phyloP scores from a whole-genome alignment of 2,888 invertebrate species.

The Heliconius hortense region DNA sequence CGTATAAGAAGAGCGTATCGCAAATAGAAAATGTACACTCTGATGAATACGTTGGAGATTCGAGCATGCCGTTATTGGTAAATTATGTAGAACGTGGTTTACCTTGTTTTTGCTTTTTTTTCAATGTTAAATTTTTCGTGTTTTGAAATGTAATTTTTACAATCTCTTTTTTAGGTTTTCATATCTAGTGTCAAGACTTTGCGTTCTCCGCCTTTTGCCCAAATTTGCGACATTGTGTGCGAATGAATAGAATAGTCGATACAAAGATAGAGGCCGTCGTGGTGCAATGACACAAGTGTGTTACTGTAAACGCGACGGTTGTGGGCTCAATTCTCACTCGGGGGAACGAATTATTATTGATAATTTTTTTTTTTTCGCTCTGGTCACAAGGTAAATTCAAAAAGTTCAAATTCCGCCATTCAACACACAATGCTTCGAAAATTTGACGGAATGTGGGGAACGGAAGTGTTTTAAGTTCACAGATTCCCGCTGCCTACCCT shows the following conservation, averaged over 20 bases:
- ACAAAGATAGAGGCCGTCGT: no score
- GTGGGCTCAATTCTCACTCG: no score
- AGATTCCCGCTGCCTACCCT: neutral
- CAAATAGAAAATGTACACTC: slow-evolving; percentile 63
- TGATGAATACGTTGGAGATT: slow-evolving; percentile 33
- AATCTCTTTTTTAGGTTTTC: neutral
- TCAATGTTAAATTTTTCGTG: neutral
- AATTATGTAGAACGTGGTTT: slow-evolving; percentile 30
- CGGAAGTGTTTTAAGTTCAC: neutral
- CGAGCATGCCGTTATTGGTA: slow-evolving; percentile 32
- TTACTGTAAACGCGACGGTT: no score
- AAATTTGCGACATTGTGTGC: no score
- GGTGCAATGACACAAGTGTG: no score
- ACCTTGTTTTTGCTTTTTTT: slow-evolving; percentile 1
- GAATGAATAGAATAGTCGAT: no score
- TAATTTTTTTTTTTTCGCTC: no score
- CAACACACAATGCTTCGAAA: no score
- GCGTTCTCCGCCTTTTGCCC: no score
- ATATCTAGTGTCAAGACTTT: neutral
- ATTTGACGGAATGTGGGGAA: neutral
- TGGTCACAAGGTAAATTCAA: no score
- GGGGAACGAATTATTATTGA: no score
- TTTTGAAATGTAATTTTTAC: neutral
- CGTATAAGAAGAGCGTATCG: slow-evolving; percentile 72
- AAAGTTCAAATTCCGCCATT: neutral